Evolutionary conservation across 1,140 invertebrate species (phyloP).

Genomic region (Polypedilum vanderplanki): DNA sequence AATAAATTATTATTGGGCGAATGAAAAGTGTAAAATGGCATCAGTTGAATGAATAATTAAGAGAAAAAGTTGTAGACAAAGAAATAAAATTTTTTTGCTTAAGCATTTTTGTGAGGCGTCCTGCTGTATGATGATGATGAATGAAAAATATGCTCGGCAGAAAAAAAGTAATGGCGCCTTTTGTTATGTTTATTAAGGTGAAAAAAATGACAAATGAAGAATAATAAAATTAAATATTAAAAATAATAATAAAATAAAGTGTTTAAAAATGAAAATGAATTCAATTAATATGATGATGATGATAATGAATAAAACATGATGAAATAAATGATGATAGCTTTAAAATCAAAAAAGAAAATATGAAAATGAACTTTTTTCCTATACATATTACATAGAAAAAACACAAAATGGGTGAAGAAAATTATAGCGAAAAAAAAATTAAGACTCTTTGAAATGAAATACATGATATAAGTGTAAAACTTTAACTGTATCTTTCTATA

Average conservation of each 20-base stretch:
- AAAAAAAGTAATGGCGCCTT: not conserved
- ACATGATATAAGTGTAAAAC: slow-evolving; percentile 13
- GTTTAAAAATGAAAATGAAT: slow-evolving; percentile 12
- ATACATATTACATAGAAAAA: slow-evolving; percentile 9
- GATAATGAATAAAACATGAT: not conserved
- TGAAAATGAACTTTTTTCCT: not conserved
- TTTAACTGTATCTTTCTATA: slow-evolving; percentile 19
- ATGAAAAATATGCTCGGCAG: not conserved
- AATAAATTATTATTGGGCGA: not conserved
- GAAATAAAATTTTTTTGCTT: not conserved
- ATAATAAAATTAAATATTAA: not conserved
- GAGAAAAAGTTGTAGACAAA: not conserved
- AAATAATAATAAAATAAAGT: not conserved
- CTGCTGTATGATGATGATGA: not conserved
- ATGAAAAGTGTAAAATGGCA: not conserved
- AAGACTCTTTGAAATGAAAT: slow-evolving; percentile 5
- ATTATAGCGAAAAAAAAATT: not conserved
- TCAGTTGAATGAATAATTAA: not conserved
- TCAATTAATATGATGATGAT: not conserved
- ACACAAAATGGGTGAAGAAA: not conserved
- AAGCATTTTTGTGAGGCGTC: not conserved
- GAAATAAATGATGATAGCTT: slow-evolving; percentile 24
- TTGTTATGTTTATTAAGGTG: slow-evolving; percentile 14
- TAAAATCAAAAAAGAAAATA: slow-evolving; percentile 1
- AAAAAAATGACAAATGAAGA: slow-evolving; percentile 8